Conservation (phyloP, 2,797 vertebrate genomes). For the Cyprinodon diabolis region DNA sequence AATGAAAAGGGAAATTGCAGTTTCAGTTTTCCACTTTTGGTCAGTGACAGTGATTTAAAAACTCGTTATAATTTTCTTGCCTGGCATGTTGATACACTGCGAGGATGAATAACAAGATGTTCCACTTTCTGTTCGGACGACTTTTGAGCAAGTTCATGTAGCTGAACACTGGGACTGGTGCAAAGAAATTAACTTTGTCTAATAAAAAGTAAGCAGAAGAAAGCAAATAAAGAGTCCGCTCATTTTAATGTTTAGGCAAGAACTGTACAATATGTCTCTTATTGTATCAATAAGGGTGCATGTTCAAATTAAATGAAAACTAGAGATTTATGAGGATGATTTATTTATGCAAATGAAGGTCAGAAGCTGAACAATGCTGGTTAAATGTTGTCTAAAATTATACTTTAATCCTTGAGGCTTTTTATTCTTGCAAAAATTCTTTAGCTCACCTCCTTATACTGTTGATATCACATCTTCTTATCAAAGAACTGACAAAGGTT, state of each 20-base stretch:
- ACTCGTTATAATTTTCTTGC: slow-evolving; percentile 70
- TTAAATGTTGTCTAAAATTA: slow-evolving; percentile 40
- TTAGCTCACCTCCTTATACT: slow-evolving; percentile 46
- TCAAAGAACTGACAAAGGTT: slow-evolving; percentile 26
- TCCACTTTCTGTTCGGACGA: slow-evolving; percentile 41
- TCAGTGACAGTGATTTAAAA: slow-evolving; percentile 61
- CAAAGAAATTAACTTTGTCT: slow-evolving; percentile 43
- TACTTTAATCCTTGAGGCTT: slow-evolving; percentile 39
- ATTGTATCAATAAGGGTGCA: slow-evolving; percentile 29
- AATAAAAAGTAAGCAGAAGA: slow-evolving; percentile 37
- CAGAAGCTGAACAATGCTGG: slow-evolving; percentile 37
- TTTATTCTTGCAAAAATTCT: slow-evolving; percentile 53
- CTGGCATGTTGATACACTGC: slow-evolving; percentile 66
- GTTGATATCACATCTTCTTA: slow-evolving; percentile 42
- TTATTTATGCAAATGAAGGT: slow-evolving; percentile 33
- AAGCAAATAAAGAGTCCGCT: slow-evolving; percentile 41
- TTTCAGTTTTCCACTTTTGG: slow-evolving; percentile 63
- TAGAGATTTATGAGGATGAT: slow-evolving; percentile 18
- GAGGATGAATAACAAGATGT: slow-evolving; percentile 61
- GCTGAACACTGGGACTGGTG: slow-evolving; percentile 40
- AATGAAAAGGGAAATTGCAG: slow-evolving; percentile 68
- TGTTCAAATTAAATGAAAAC: slow-evolving; percentile 17
- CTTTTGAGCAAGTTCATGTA: slow-evolving; percentile 47
- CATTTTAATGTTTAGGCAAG: slow-evolving; percentile 18
- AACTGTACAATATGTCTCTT: slow-evolving; percentile 29